Evolutionary conservation across 2,888 invertebrate species (phyloP), one percentile per base, ranked within the genome.

Genomic region (Marasmarcha lunaedactyla): DNA sequence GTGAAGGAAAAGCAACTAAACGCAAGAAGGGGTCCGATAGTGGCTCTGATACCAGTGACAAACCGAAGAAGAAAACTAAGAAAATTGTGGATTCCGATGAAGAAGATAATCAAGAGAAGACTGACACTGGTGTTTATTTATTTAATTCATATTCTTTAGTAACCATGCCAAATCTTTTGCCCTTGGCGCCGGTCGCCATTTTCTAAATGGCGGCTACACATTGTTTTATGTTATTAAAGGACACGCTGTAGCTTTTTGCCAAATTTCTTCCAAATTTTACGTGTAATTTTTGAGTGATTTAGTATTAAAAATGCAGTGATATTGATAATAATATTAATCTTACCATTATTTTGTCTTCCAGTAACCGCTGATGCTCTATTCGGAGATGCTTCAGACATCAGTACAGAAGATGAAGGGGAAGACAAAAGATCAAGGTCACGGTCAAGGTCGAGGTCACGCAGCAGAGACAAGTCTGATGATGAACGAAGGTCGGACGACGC

Each of bases 301-400:
- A n/a, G n/a, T n/a, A n/a, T n/a, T n/a, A n/a, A n/a, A n/a, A n/a
- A n/a, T n/a, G n/a, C n/a, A n/a, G n/a, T n/a, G n/a, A n/a, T n/a
- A n/a, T n/a, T n/a, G n/a, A n/a, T n/a, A n/a, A n/a, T n/a, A n/a
- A n/a, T n/a, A n/a, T n/a, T n/a, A n/a, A n/a, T n/a, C n/a, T n/a
- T n/a, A n/a, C n/a, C n/a, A n/a, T n/a, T n/a, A n/a, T n/a, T n/a
- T n/a, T n/a, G n/a, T n/a, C 26, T 48, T 54, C 42, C 68, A 85
- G 90, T 89, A 38, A 90, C 89, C 20, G 93, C 94, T 0, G 92
- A 92, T 47, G 94, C 93, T 6, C 83, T 97, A 15, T 97, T 97
- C 71, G 97, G 97, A 9, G 96, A 96, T 74, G 96, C 95, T 11
- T 92, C 95, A 45, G 96, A 96, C 64, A 96, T 96, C 35, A 95